Percentiles rank a stretch among this genome's conserved stretches.
Conservation (phyloP, 2,888 invertebrate genomes). For the Synergus laeviventris region DNA sequence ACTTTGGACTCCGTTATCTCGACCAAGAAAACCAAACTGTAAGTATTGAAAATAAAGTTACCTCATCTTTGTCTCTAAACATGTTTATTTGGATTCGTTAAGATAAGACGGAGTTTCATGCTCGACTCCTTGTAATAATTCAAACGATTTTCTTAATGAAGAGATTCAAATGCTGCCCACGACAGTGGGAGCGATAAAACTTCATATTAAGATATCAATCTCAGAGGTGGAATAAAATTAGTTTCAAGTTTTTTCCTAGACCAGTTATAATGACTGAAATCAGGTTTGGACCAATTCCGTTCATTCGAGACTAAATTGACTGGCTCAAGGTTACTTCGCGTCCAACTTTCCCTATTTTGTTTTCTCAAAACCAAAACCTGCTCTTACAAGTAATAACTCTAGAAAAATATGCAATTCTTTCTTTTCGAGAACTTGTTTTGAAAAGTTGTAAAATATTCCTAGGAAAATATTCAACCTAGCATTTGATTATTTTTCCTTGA, state of each 20-base stretch:
- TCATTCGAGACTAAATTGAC: slow-evolving; percentile 28
- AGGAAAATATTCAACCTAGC: neutral
- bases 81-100: too few relatives aligned
- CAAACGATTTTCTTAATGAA: slow-evolving; percentile 21
- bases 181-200: slow-evolving; percentile 36
- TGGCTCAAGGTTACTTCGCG: slow-evolving; percentile 27
- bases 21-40: slow-evolving; percentile 96
- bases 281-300: slow-evolving; percentile 38
- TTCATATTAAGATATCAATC: slow-evolving; percentile 38
- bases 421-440: neutral
- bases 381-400: neutral
- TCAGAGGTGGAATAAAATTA: slow-evolving; percentile 39
- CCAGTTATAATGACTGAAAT: slow-evolving; percentile 35
- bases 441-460: neutral
- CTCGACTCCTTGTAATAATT: neutral
- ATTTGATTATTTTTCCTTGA: neutral
- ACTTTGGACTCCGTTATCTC: slow-evolving; percentile 95
- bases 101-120: neutral
- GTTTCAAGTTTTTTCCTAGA: slow-evolving; percentile 35
- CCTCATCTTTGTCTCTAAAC: neutral
- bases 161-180: slow-evolving; percentile 39
- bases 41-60: slow-evolving; percentile 73
- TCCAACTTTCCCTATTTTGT: slow-evolving; percentile 18
- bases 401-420: neutral
- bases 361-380: slow-evolving; percentile 20